Evolutionary conservation across 2,888 invertebrate genomes (phyloP), one percentile per base, ranked within the genome.

Genomic region (Phortica magna): DNA sequence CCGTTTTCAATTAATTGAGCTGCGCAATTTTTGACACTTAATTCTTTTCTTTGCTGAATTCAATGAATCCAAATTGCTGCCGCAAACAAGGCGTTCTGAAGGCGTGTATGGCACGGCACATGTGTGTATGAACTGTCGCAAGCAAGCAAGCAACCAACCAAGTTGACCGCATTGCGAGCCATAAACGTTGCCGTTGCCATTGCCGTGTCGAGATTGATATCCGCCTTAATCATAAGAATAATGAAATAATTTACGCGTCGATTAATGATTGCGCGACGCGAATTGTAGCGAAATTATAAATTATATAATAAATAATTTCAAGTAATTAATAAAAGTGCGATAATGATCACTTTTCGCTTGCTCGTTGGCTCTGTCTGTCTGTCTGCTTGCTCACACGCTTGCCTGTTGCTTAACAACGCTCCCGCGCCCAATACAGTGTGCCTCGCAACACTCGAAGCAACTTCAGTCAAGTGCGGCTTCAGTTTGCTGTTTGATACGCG

Each of bases 301-400:
- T 65, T 65, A 65, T 39, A 31, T 17, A 22, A 65, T 65, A 39
- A 65, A 39, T 65, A 65, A 39, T 65, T 39, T 39, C 39, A 65
- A 39, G 41, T 65, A 64, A 65, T 65, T 65, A 39, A 65, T 65
- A 39, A 70, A 48, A 31, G 43, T 81, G 80, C 80, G 85, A 80
- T 85, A 85, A 85, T 85, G 85, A 85, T 79, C 88, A 73, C 80
- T 77, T 80, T 31, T 77, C 39, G 59, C 73, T 79, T 73, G 75
- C n/a, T 75, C 48, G 64, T 64, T 55, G 39, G 7, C 39, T 48
- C 48, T 14, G 48, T 14, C 3, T 48, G 48, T 14, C 48, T 48
- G 48, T 9, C 48, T 14, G 48, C 48, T 14, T 48, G 48, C 48
- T 48, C 14, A 48, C 48, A 12, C 48, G 48, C 14, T 48, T 14